These are phyloP conservation scores for Erebia epiphron DNA, from an alignment of 2,888 invertebrate species.

Conservation along the genomic window DNA sequence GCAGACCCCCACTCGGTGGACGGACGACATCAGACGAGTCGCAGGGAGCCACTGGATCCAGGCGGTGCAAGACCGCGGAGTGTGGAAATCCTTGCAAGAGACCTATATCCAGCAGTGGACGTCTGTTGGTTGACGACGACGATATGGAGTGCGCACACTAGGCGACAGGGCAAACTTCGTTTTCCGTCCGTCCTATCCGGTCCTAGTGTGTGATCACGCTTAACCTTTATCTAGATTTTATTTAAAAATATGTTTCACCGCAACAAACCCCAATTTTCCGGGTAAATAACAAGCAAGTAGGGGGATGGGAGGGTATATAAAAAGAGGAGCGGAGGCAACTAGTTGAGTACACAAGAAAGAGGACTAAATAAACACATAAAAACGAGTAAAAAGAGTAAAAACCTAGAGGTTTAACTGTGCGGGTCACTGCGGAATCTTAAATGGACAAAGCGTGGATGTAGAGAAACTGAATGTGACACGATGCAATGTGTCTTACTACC, in stretches of 20 bases:
- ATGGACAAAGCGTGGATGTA: slow-evolving; percentile 16
- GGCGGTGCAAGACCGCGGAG: too few relatives aligned
- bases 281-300: not conserved
- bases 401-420: slow-evolving; percentile 26
- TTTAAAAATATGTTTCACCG: not conserved
- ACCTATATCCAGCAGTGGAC: too few relatives aligned
- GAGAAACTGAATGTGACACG: slow-evolving; percentile 10
- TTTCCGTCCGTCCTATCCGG: too few relatives aligned
- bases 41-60: too few relatives aligned
- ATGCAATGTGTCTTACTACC: not conserved
- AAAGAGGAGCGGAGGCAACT: slow-evolving; percentile 21
- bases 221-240: not conserved
- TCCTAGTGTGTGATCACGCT: not conserved
- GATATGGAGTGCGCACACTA: too few relatives aligned
- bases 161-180: too few relatives aligned
- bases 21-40: too few relatives aligned
- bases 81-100: too few relatives aligned
- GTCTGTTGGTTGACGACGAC: too few relatives aligned
- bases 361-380: slow-evolving; percentile 37
- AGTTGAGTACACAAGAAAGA: slow-evolving; percentile 29
- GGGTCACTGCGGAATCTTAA: slow-evolving; percentile 37
- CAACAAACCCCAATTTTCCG: slow-evolving; percentile 17
- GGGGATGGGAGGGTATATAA: slow-evolving; percentile 1
- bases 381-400: slow-evolving; percentile 33
- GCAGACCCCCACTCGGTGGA: too few relatives aligned